phyloP scores from a whole-genome alignment of 1,140 invertebrate species.

The Arctopsyche grandis region DNA sequence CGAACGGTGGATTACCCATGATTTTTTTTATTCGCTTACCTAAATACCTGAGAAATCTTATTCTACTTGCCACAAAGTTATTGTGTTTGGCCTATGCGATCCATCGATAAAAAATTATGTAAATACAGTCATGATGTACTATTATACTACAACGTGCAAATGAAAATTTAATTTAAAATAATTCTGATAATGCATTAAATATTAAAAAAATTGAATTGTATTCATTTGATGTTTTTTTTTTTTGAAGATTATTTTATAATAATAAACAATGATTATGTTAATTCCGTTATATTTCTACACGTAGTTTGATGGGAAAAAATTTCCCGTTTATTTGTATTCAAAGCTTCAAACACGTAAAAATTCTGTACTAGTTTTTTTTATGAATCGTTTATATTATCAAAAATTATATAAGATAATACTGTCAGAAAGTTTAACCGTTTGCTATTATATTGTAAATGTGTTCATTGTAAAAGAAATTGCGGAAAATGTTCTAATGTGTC shows the following conservation, averaged over 20 bases:
- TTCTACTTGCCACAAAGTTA: no score
- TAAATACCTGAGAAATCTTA: no score
- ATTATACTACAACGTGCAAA: background rate
- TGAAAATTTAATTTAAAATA: background rate
- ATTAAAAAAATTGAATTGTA: background rate
- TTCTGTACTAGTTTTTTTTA: background rate
- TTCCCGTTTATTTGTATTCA: conserved; percentile 9
- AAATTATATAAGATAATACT: no score
- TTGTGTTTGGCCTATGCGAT: no score
- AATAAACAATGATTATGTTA: conserved; percentile 5
- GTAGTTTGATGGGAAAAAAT: background rate
- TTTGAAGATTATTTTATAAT: background rate
- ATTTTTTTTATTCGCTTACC: no score
- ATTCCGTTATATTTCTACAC: conserved; percentile 10
- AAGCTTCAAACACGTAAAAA: background rate
- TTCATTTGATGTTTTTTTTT: background rate
- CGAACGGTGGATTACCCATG: no score
- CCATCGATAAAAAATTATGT: no score
- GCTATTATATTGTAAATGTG: no score
- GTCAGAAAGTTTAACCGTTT: no score
- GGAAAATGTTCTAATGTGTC: background rate
- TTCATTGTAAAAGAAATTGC: background rate
- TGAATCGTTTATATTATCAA: background rate
- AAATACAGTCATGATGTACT: no score
- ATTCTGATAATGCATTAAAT: background rate